phyloP scores from a whole-genome alignment of 2,797 vertebrate genomes.

The Eutrigla gurnardus region DNA sequence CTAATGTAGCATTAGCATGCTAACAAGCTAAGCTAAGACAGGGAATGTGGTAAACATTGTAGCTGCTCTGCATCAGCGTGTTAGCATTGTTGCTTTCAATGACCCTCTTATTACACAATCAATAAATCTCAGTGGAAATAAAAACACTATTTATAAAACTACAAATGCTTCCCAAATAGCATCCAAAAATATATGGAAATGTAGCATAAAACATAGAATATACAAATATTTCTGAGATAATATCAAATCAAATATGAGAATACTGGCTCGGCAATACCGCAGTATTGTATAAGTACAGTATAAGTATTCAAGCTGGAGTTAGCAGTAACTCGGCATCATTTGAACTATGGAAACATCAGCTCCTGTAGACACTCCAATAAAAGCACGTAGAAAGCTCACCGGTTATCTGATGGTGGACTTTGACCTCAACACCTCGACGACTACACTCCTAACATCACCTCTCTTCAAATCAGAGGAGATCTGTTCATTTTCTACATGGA shows the following conservation, averaged over 20 bases:
- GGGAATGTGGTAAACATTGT: neutral
- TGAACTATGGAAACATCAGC: neutral
- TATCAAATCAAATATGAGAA: constrained; percentile 2
- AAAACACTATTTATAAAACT: neutral
- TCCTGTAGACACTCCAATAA: neutral
- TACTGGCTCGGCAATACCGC: neutral
- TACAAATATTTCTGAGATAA: neutral
- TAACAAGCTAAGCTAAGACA: neutral
- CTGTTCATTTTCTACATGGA: constrained; percentile 35
- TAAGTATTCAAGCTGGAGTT: neutral
- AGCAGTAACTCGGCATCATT: neutral
- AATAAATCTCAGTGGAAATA: neutral
- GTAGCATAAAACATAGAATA: neutral
- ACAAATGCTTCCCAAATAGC: neutral
- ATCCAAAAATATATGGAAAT: neutral
- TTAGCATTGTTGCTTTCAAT: neutral
- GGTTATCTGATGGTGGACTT: constrained; percentile 6
- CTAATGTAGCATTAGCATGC: neutral
- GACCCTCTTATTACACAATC: neutral
- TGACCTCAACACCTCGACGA: neutral
- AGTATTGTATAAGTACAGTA: neutral
- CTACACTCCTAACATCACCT: neutral
- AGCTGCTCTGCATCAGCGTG: neutral
- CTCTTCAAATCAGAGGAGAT: constrained; percentile 13
- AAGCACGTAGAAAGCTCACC: neutral